Evolutionary conservation across 2,797 vertebrate species (phyloP), one percentile per base, ranked within the genome.

Genomic region (Anguilla marmorata): DNA sequence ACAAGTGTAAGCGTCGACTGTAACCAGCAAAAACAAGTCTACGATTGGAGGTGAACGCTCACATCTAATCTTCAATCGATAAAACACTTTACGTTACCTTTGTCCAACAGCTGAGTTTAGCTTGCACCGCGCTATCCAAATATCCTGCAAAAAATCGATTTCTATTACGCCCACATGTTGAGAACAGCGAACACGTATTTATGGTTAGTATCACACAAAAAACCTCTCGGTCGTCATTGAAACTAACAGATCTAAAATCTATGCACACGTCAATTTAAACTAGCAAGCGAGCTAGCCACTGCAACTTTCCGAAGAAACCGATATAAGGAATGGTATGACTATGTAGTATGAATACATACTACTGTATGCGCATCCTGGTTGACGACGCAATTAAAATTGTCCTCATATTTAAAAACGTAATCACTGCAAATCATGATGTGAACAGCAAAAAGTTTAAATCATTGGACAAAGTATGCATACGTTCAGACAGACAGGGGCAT

Each of bases 391-490:
- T 45, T 24, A 0, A 82, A 48, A n/a, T 90, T 91, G 94, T 94
- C 94, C 94, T 95, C 94, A 95, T 94, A 90, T 89, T 79, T 91
- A 58, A 33, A 69, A 37, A 37, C 21, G 48, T 89, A 90, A 90
- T 90, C 89, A 90, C 85, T 82, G 83, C 30, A 3, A 63, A 90
- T 96, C 95, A 95, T 93, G 92, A 96, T 95, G 95, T 96, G 95
- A 96, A 96, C 95, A 96, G 95, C 95, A 96, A 89, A 89, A 89
- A 91, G 41, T 90, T 93, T 93, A 93, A 94, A 96, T 96, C 95
- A 96, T 76, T 0, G 94, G 95, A 94, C 94, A 93, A 91, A 27
- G 3, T 76, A 16, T 76, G 72, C 74, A 87, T 11, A 27, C 79
- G n/a, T 85, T 86, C 37, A 33, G 11, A 19, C 3, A 50, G 52